These are phyloP conservation scores for Enchytraeus crypticus DNA, from an alignment of 2,888 invertebrate species.

Conservation along the genomic window DNA sequence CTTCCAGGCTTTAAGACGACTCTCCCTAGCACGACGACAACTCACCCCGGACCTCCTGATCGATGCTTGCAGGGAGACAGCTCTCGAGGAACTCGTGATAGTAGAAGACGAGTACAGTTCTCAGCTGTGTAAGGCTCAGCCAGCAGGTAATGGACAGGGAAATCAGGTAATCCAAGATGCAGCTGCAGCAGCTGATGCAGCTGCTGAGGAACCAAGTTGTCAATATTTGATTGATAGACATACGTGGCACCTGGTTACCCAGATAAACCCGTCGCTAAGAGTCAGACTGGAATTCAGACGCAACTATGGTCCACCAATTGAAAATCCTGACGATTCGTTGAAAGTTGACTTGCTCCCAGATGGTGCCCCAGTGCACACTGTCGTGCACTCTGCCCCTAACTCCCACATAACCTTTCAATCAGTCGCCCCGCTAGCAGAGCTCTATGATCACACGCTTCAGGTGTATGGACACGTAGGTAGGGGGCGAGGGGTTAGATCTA, in stretches of 20 bases:
- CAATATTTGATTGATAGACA: constrained; percentile 36
- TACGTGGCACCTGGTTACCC: constrained; percentile 54
- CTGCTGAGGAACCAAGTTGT: background rate
- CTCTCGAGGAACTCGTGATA: constrained; percentile 1
- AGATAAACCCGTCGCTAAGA: constrained; percentile 56
- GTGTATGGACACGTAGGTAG: constrained; percentile 63
- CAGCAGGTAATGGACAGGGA: constrained; percentile 59
- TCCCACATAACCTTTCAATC: constrained; percentile 52
- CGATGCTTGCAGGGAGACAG: constrained; percentile 53
- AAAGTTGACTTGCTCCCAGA: too few relatives aligned
- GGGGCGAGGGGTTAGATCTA: constrained; percentile 60
- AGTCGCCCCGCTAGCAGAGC: constrained; percentile 56
- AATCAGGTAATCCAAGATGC: too few relatives aligned
- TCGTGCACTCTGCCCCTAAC: constrained; percentile 58
- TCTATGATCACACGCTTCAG: constrained; percentile 58
- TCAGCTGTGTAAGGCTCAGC: constrained; percentile 64
- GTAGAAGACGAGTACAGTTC: constrained; percentile 53
- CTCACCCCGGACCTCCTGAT: constrained; percentile 64
- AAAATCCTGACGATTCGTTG: constrained; percentile 52
- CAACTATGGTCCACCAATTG: too few relatives aligned
- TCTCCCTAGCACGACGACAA: constrained; percentile 56
- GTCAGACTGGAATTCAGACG: constrained; percentile 59
- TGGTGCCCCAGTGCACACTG: constrained; percentile 60
- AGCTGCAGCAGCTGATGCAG: constrained; percentile 31
- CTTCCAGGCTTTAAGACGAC: constrained; percentile 63